Conservation (phyloP, 2,113 vertebrate genomes). For the Patagioenas fasciata region DNA sequence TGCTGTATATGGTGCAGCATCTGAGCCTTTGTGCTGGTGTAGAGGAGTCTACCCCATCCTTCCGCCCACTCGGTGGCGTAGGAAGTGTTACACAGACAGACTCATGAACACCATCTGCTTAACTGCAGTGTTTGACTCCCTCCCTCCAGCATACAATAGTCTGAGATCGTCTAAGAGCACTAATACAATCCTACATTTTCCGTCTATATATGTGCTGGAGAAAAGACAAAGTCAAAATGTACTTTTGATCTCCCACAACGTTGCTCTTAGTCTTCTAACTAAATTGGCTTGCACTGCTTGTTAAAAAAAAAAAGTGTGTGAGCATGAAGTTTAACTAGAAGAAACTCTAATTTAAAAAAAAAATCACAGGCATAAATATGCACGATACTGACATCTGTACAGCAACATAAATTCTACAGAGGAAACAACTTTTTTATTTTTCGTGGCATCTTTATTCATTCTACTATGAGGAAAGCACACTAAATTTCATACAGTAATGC, state of each 20-base stretch:
- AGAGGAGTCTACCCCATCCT: neutral
- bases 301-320: neutral
- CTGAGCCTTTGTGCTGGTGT: neutral
- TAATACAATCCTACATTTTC: neutral
- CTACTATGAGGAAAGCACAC: neutral
- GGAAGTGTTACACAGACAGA: slow-evolving; percentile 42
- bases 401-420: neutral
- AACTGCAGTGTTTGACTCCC: neutral
- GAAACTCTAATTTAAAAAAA: neutral
- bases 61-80: neutral
- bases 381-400: neutral
- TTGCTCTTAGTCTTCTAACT: neutral
- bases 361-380: neutral
- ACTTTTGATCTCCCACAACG: neutral
- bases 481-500: neutral
- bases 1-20: neutral
- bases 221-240: neutral
- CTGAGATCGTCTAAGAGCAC: neutral
- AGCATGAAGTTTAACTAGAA: neutral
- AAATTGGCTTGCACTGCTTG: neutral
- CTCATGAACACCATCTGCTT: slow-evolving; percentile 51
- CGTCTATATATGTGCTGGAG: neutral
- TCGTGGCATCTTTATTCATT: neutral
- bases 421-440: neutral
- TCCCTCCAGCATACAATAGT: neutral